These are phyloP conservation scores for Takifugu flavidus DNA, from an alignment of 2,113 vertebrate genomes.

Conservation along the genomic window DNA sequence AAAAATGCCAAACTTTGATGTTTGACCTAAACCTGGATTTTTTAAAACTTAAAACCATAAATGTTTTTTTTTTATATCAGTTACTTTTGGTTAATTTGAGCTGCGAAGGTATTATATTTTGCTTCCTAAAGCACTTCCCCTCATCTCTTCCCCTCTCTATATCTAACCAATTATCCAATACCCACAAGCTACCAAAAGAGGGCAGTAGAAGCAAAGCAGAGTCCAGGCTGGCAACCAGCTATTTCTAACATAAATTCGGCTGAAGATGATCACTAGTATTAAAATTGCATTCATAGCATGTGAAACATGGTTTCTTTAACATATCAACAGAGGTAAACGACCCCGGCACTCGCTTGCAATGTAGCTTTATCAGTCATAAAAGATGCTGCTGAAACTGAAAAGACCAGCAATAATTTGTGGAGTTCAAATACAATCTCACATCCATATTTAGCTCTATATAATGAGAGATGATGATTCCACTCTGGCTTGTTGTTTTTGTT, in stretches of 20 bases:
- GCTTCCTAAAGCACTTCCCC: no score
- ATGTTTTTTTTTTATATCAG: no score
- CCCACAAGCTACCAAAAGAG: constrained; percentile 30
- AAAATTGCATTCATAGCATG: neutral
- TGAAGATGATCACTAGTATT: constrained; percentile 1
- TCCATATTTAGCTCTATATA: constrained; percentile 53
- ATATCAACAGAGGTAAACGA: no score
- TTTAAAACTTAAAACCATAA: no score
- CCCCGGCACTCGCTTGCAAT: neutral
- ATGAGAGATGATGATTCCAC: constrained; percentile 46
- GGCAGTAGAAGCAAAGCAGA: constrained; percentile 54
- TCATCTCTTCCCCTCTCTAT: neutral
- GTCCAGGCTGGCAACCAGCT: neutral
- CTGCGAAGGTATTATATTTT: no score
- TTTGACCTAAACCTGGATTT: no score
- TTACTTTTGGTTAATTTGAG: no score
- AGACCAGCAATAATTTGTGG: constrained; percentile 17
- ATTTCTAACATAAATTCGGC: neutral
- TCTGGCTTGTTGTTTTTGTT: constrained; percentile 17
- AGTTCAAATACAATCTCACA: constrained; percentile 32
- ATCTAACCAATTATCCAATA: constrained; percentile 13
- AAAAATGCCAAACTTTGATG: no score
- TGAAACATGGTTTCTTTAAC: no score
- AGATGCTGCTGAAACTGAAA: neutral
- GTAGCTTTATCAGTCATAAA: constrained; percentile 2